Percentiles rank a stretch among this genome's conserved stretches.
Evolutionary conservation across 2,888 invertebrate genomes (phyloP).

Genomic region (Harpalus rufipes): DNA sequence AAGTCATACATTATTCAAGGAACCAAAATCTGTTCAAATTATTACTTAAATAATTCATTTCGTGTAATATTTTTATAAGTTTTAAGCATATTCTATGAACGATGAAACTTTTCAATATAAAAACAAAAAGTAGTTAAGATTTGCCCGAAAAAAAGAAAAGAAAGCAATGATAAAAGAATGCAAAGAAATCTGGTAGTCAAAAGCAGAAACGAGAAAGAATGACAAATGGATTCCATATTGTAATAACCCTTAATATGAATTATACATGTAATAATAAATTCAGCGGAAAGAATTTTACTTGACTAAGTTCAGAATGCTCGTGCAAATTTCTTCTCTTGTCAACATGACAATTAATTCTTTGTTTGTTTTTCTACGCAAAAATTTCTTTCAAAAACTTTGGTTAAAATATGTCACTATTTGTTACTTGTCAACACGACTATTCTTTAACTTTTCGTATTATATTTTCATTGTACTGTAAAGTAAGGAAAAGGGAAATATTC

Average conservation of each 20-base stretch:
- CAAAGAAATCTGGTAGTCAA: constrained; percentile 44
- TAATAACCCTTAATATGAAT: constrained; percentile 47
- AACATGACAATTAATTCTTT: constrained; percentile 36
- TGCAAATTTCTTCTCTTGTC: constrained; percentile 6
- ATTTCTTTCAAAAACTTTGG: constrained; percentile 11
- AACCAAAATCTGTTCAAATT: neutral
- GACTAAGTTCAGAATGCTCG: constrained; percentile 24
- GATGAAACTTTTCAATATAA: neutral
- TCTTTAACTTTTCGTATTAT: no score
- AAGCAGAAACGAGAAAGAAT: constrained; percentile 36
- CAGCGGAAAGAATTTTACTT: constrained; percentile 28
- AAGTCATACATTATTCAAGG: neutral
- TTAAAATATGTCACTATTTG: constrained; percentile 24
- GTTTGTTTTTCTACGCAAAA: constrained; percentile 11
- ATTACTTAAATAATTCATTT: constrained; percentile 3
- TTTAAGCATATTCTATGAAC: neutral
- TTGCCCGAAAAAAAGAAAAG: constrained; percentile 22
- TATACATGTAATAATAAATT: constrained; percentile 50
- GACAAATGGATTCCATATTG: constrained; percentile 54
- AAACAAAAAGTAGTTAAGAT: constrained; percentile 47
- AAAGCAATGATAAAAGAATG: constrained; percentile 39
- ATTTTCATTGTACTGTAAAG: no score
- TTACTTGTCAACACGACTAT: neutral
- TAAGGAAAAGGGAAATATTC: no score
- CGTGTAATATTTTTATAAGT: neutral